Evolutionary conservation across 53 echinoderm and acorn worm genomes (phyloP).

Genomic region (Antedon mediterranea): DNA sequence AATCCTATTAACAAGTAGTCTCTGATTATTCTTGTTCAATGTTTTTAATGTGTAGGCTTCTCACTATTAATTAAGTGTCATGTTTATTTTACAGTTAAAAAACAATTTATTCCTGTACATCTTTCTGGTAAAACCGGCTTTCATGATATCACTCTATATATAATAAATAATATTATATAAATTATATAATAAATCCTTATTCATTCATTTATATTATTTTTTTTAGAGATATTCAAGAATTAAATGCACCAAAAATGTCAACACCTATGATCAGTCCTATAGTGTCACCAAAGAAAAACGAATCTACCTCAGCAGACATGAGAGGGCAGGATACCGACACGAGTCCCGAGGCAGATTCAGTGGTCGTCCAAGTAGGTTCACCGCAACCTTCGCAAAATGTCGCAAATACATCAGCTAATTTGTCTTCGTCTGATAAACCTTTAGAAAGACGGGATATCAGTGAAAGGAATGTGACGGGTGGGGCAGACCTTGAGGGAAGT

Average conservation of each 20-base stretch:
- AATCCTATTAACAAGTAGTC: too few relatives aligned
- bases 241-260: slow-evolving; percentile 39
- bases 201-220: not conserved
- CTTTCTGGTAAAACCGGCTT: too few relatives aligned
- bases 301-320: slow-evolving; percentile 2
- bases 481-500: not conserved
- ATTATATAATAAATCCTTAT: too few relatives aligned
- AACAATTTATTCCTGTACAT: too few relatives aligned
- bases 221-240: slow-evolving; percentile 23
- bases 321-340: not conserved
- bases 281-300: slow-evolving; percentile 37
- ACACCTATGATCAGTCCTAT: slow-evolving; percentile 55
- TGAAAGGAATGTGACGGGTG: not conserved
- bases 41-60: too few relatives aligned
- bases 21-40: too few relatives aligned
- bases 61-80: too few relatives aligned
- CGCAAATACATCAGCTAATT: not conserved
- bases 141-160: too few relatives aligned
- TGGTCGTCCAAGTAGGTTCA: slow-evolving; percentile 1
- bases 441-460: not conserved
- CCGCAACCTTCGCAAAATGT: not conserved
- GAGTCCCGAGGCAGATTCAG: not conserved
- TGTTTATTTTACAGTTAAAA: too few relatives aligned
- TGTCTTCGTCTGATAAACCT: not conserved
- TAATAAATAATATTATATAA: too few relatives aligned